Evolutionary conservation across 2,797 vertebrate genomes (phyloP).

Genomic region (Lepilemur septentrionalis): DNA sequence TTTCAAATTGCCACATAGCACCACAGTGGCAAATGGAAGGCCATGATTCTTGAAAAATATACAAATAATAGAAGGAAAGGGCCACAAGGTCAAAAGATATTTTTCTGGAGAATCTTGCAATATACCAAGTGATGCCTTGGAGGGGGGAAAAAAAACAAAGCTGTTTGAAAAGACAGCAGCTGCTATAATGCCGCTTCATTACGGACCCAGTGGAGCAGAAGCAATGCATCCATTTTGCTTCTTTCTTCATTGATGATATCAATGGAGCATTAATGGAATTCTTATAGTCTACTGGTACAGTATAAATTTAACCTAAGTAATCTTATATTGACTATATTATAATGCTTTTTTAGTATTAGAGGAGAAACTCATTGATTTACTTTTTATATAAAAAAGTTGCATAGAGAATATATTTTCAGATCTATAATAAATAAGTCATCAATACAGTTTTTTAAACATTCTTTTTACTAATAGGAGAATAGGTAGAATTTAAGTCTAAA

Average conservation of each 20-base stretch:
- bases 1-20: conserved; percentile 66
- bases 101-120: conserved; percentile 66
- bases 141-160: background rate
- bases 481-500: conserved; percentile 48
- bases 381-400: conserved; percentile 14
- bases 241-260: conserved; percentile 81
- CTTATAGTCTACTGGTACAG: conserved; percentile 75
- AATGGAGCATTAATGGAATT: conserved; percentile 82
- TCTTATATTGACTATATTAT: conserved; percentile 67
- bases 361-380: background rate
- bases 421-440: conserved; percentile 6
- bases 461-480: background rate
- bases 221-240: conserved; percentile 74
- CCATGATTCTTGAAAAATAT: conserved; percentile 46
- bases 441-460: background rate
- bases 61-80: conserved; percentile 47
- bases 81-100: conserved; percentile 64
- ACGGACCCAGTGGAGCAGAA: conserved; percentile 76
- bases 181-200: conserved; percentile 79
- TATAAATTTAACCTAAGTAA: conserved; percentile 74
- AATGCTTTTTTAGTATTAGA: conserved; percentile 32
- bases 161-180: conserved; percentile 59
- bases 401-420: background rate
- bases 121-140: conserved; percentile 60
- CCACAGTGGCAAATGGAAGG: conserved; percentile 33